Base-by-base conservation (phyloP, 2,113 vertebrate species). In the Hippocampus zosterae region DNA sequence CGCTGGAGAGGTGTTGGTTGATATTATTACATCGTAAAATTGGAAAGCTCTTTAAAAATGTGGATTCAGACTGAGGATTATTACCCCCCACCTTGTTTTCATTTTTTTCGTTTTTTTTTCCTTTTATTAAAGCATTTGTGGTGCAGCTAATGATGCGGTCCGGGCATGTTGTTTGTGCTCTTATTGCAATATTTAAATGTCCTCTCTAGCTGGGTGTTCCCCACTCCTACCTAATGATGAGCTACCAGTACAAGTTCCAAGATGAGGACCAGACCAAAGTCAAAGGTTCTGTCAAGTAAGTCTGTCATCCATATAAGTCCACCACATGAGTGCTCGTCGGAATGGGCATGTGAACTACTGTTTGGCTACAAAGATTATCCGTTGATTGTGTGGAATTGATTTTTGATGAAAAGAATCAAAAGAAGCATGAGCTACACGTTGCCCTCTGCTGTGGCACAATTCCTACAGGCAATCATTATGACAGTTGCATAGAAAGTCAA, bases 231-330 rank as follows among this genome's bases (percentile, higher is more conserved):
- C 87, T 96, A 72, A 94, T 98, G 92, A 92, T 98, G 92, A 98
- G 96, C 84, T 98, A 96, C 67, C 96, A 98, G 88, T 96, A 97
- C 90, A 99, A 99, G 88, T 98, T 98, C 87, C 96, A 99, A 88
- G 97, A 98, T 53, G 97, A 98, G 3, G 96, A 99, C 79, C 94
- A 98, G 89, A 99, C 96, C 1, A 93, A 95, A 62, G 90, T 98
- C 75, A 99, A 98, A 88, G 96, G 96, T 16, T 98, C 96, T 25
- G 79, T 99, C 44, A 99, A 98, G 97, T 99, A 92, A 81, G 89
- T 81, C 8, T 68, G 5, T 74, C 25, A 11, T 42, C 41, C 8
- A 42, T 0, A 33, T 33, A 33, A 33, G 33, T 33, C 5, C 33
- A 6, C 5, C 33, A 33, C 33, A 37, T 37, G 33, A 37, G 33